Base-by-base conservation (phyloP, 2,888 invertebrate species). In the Sphecodes monilicornis region DNA sequence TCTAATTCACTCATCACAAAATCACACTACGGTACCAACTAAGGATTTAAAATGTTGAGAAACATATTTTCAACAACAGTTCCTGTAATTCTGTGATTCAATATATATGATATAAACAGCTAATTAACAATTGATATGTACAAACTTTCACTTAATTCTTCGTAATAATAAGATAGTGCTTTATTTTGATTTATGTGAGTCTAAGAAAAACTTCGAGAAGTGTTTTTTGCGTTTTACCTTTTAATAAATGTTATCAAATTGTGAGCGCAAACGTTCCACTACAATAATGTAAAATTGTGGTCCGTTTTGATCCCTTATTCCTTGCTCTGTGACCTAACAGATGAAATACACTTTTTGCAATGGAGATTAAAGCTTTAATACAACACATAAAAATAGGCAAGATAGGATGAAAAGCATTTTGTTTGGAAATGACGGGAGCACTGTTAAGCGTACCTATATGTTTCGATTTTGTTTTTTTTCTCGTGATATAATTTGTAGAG, bases 321-420 rank as follows among this genome's bases (percentile, higher is more conserved):
- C 22, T 68, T 68, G 36, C 36, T 68, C n/a, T 68, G 36, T 68
- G 36, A 68, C 36, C 36, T 68, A 68, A 36, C 66, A n/a, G 36
- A 11, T 39, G 3, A 36, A 68, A 39, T n/a, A 68, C 22, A 11
- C n/a, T 11, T 68, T n/a, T 68, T 13, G 22, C 10, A 39, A 68
- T 1, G 11, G 4, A 39, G 39, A 39, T 68, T 36, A 39, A 66
- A 66, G 29, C 11, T 66, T 68, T n/a, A 68, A 32, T 68, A 22
- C 5, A 13, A n/a, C 4, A 10, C 10, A n/a, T 13, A 68, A 68
- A 68, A 68, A 36, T 68, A 22, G 5, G 11, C n/a, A 13, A 39
- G 22, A 68, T 68, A 11, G 10, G 22, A 39, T 68, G 39, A n/a
- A 68, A 39, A 36, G 11, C 36, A 11, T 68, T 68, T 68, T n/a